Base-by-base conservation (phyloP, 2,797 vertebrate species). In the Amniataba percoides region DNA sequence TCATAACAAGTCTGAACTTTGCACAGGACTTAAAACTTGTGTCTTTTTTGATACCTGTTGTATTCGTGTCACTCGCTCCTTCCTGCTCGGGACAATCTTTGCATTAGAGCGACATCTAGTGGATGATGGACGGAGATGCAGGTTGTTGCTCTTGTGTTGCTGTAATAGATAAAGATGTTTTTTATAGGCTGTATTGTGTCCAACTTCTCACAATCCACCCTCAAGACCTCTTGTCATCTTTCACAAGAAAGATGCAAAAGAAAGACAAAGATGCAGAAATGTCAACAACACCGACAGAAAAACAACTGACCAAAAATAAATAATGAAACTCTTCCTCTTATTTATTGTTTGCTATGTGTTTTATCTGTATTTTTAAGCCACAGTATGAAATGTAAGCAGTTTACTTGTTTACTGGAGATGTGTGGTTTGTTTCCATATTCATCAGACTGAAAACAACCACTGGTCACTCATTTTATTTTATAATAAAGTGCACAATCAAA, bases 31-130 rank as follows among this genome's bases (percentile, higher is more conserved):
- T 31, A 0, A 19, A 21, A 74, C 7, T 0, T 59, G 18, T 43
- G 59, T 23, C 61, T 25, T 40, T 67, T 12, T 18, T 59, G 3
- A 56, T 8, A 25, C 15, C 18, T 25, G 0, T 46, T 16, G 1
- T 64, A 12, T 21, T 23, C 4, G 7, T 7, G 2, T 48, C 43
- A 31, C 5, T 3, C 0, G 12, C 27, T 10, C 3, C n/a, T 2
- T 40, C 18, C 21, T 0, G 0, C 1, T n/a, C 0, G 0, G 45
- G 43, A 36, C 12, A 80, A 65, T 39, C 1, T 34, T 66, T 85
- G 73, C 15, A 18, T 58, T 73, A 80, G n/a, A 83, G 52, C 4
- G 85, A 64, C 89, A 84, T 79, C 92, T 91, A 87, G 90, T 88
- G 92, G 90, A 66, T 25, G 66, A 6, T 4, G 5, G 5, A 7